Base-by-base conservation (phyloP, 1,140 invertebrate genomes). In the Dreissena rostriformis region DNA sequence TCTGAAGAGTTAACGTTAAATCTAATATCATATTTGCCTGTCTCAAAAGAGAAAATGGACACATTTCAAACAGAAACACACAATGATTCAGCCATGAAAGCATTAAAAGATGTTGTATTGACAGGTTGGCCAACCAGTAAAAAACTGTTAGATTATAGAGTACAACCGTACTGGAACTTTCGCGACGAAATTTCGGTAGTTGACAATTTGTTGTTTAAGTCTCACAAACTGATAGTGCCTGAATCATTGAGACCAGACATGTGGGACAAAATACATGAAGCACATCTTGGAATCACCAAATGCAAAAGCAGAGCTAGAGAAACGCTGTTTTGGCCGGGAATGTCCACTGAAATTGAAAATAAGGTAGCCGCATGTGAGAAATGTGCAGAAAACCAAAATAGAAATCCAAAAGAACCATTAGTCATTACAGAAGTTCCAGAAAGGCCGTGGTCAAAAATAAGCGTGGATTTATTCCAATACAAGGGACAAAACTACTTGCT, bases 401-500 rank as follows among this genome's bases (percentile, higher is more conserved):
- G n/a, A n/a, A n/a, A n/a, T n/a, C n/a, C n/a, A n/a, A 86, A 82
- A 76, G 65, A 86, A 29, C 77, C 77, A 66, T 61, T 86, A 22
- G 63, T 75, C 11, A 71, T 11, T 39, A 63, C 39, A 22, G 63
- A 75, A 29, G 76, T 75, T 39, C 76, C 83, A 53, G 22, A 73
- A 17, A 52, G 22, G 29, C 67, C 76, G 0, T n/a, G n/a, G n/a
- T n/a, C 6, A 55, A 66, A 68, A 15, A 67, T 78, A 22, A 63
- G 73, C 49, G 24, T n/a, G 5, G 86, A 88, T 52, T 53, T 88
- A n/a, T 86, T 86, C 66, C 22, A 83, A 12, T 75, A 85, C 4
- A n/a, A 86, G 15, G 76, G 76, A 0, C 57, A 77, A 49, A 29
- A 86, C 66, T 88, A 88, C n/a, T 51, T 88, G 57, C 26, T 88